These are phyloP conservation scores for Passer domesticus DNA, from an alignment of 2,113 vertebrate species.

Conservation along the genomic window DNA sequence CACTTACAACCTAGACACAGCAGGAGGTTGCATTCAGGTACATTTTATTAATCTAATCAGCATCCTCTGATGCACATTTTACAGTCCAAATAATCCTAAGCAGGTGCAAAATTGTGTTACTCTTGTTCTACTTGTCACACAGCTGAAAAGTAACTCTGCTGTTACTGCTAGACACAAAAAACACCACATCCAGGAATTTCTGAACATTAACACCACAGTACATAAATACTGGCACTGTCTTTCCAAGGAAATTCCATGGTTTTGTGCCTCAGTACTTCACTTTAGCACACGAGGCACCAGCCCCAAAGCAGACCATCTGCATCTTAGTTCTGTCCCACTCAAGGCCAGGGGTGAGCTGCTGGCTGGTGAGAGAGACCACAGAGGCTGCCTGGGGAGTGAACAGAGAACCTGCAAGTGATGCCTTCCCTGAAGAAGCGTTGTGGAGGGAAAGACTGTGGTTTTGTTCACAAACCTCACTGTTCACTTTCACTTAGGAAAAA, in stretches of 20 bases:
- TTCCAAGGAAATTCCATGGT: background rate
- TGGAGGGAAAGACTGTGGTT: background rate
- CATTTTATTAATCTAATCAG: background rate
- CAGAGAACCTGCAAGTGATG: background rate
- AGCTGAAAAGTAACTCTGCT: background rate
- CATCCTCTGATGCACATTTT: background rate
- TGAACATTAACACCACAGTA: background rate
- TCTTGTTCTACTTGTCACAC: background rate
- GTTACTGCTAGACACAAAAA: background rate
- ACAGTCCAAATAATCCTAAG: background rate
- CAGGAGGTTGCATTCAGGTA: background rate
- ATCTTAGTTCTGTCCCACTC: background rate
- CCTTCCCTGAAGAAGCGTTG: background rate
- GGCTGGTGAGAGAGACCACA: background rate
- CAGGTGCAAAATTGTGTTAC: background rate
- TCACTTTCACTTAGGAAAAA: background rate
- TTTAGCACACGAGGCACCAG: background rate
- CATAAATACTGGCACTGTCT: rapidly evolving
- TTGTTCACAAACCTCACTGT: background rate
- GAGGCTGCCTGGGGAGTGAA: background rate
- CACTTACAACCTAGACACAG: background rate
- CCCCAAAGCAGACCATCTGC: background rate
- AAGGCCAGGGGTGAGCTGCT: background rate
- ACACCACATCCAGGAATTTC: background rate
- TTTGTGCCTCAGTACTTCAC: background rate